Base-by-base conservation (phyloP, 2,797 vertebrate species). In the Danio aesculapii region DNA sequence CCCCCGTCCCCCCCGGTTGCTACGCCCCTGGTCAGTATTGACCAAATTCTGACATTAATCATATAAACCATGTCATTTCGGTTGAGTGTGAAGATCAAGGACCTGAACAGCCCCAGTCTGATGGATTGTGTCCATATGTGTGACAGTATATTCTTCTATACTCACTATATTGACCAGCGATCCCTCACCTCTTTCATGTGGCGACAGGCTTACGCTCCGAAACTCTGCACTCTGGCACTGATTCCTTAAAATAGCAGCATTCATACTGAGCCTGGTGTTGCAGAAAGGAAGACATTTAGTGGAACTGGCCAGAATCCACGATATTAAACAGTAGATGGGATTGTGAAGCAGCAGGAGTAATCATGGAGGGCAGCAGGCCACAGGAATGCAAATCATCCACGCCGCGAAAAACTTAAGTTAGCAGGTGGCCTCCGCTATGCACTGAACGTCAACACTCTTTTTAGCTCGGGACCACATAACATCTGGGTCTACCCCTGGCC, bases 361-460 rank as follows among this genome's bases (percentile, higher is more conserved):
- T 96, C 96, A 95, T 92, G 95, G 94, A 90, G 95, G 94, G 96
- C 95, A 95, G 94, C 94, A 95, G 95, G 94, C 97, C 95, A 88
- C 96, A 97, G 97, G 96, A 99, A 97, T 97, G 96, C 96, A 97
- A 97, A 97, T 95, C 95, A 94, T 92, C 93, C 91, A 84, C 89
- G 87, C 90, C 90, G 95, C 95, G 94, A 95, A 92, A 94, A 94
- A 95, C 94, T 93, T 91, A 92, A 95, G 92, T 95, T 96, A 96
- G 96, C 97, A 99, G 97, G 97, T 98, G 97, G 97, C 95, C 95
- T 95, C 90, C 84, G 92, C 93, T 92, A 95, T 95, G 96, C 95
- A 95, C 93, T 87, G 88, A 94, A 95, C 93, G 94, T 97, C 95
- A 97, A 95, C 94, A 94, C 92, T 87, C 90, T 92, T 91, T 83